phyloP scores from a whole-genome alignment of 2,797 vertebrate species.

The Podargus strigoides region DNA sequence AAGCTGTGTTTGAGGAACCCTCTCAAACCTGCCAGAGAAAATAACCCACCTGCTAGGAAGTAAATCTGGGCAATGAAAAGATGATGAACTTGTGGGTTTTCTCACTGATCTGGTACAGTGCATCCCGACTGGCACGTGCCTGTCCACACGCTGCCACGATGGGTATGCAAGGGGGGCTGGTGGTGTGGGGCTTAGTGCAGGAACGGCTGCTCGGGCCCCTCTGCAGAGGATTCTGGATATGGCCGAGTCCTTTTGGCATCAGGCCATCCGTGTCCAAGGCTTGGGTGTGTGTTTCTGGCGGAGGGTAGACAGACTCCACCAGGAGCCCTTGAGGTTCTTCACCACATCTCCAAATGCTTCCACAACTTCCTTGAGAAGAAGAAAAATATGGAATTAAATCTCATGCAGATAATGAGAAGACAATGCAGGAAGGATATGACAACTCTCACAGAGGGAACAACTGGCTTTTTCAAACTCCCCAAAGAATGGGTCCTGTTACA shows the following conservation, averaged over 20 bases:
- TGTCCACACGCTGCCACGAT: fast-evolving
- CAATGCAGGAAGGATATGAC: not conserved
- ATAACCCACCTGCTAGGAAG: not conserved
- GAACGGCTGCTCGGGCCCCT: fast-evolving
- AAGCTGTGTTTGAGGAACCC: not conserved
- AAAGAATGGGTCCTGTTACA: not conserved
- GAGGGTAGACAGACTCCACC: not conserved
- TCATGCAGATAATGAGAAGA: not conserved
- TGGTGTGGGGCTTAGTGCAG: fast-evolving
- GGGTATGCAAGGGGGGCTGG: fast-evolving
- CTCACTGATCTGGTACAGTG: not conserved
- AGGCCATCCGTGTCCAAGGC: not conserved
- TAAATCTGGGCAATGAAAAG: not conserved
- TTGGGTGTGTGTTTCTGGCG: not conserved
- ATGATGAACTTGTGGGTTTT: not conserved
- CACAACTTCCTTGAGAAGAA: not conserved
- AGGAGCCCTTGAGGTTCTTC: not conserved
- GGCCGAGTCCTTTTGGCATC: not conserved
- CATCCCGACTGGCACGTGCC: fast-evolving
- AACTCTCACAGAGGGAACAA: not conserved
- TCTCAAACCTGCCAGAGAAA: not conserved
- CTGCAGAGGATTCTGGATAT: not conserved
- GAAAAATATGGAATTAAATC: not conserved
- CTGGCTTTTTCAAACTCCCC: not conserved
- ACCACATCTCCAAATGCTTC: not conserved